Conservation (phyloP, 2,888 invertebrate species). For the Brachypalpus laphriformis region DNA sequence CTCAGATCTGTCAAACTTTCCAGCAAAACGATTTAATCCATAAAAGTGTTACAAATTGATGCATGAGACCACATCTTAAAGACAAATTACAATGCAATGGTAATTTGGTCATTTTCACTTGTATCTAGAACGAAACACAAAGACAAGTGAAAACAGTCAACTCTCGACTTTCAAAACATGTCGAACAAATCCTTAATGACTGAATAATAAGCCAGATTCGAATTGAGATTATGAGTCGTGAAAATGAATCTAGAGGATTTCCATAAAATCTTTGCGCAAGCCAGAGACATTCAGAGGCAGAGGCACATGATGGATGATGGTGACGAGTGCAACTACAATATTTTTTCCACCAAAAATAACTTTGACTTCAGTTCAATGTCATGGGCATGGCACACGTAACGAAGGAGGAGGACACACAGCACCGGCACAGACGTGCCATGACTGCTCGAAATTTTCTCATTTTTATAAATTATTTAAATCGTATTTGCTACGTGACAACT, state of each 20-base stretch:
- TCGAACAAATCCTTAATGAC: constrained; percentile 64
- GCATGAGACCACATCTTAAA: background rate
- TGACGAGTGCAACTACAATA: constrained; percentile 40
- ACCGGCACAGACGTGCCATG: constrained; percentile 45
- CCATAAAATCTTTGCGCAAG: constrained; percentile 43
- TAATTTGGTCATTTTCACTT: constrained; percentile 46
- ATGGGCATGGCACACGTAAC: constrained; percentile 11
- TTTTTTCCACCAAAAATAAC: constrained; percentile 31
- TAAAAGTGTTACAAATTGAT: constrained; percentile 24
- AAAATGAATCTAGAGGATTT: constrained; percentile 25
- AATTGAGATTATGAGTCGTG: constrained; percentile 10
- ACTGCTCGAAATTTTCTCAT: constrained; percentile 42
- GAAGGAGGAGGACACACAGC: background rate
- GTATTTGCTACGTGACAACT: constrained; percentile 68
- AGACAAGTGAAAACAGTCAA: constrained; percentile 7
- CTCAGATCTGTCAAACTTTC: constrained; percentile 11
- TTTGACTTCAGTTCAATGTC: constrained; percentile 58
- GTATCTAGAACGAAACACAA: constrained; percentile 1
- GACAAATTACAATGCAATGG: constrained; percentile 24
- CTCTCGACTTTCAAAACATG: constrained; percentile 28
- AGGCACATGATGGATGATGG: constrained; percentile 15
- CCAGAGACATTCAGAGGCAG: background rate
- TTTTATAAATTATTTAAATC: constrained; percentile 72
- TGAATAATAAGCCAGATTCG: constrained; percentile 51
- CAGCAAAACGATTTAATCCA: background rate